These are phyloP conservation scores for Agonopterix arenella DNA, from an alignment of 2,888 invertebrate genomes.

Conservation along the genomic window DNA sequence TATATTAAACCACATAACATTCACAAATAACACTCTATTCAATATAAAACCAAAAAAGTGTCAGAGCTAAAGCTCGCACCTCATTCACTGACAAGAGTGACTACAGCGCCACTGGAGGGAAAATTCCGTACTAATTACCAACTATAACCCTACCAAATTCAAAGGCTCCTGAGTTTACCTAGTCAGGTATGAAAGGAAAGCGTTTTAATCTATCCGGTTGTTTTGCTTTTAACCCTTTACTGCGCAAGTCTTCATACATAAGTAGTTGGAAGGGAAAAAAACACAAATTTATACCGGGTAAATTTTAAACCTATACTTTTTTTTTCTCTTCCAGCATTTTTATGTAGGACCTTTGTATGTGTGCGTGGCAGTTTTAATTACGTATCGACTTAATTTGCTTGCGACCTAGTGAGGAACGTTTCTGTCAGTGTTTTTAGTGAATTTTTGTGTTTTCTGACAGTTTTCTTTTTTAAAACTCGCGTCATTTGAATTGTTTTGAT, in stretches of 20 bases:
- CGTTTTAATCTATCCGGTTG: slow-evolving; percentile 20
- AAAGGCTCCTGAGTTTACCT: not conserved
- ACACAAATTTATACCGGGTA: slow-evolving; percentile 77
- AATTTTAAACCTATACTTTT: slow-evolving; percentile 77
- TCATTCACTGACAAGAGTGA: slow-evolving; percentile 4
- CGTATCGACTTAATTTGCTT: slow-evolving; percentile 76
- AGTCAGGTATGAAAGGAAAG: not conserved
- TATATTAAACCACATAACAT: no score
- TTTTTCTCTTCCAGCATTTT: slow-evolving; percentile 70
- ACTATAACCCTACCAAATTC: slow-evolving; percentile 25
- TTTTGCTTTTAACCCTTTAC: slow-evolving; percentile 62
- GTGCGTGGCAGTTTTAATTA: slow-evolving; percentile 75
- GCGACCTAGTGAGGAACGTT: slow-evolving; percentile 45
- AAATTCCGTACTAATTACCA: slow-evolving; percentile 42
- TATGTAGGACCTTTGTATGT: slow-evolving; percentile 73
- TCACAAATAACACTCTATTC: no score
- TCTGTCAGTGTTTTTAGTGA: slow-evolving; percentile 21
- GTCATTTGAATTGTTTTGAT: slow-evolving; percentile 7
- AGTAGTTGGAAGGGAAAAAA: slow-evolving; percentile 71
- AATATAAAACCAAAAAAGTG: no score
- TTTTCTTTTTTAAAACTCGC: slow-evolving; percentile 8
- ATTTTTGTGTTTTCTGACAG: slow-evolving; percentile 20
- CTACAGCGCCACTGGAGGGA: slow-evolving; percentile 38
- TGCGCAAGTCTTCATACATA: slow-evolving; percentile 73
- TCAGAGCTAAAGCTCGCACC: not conserved